Evolutionary conservation across 2,797 vertebrate species (phyloP), one percentile per base, ranked within the genome.

Genomic region (Molothrus ater): DNA sequence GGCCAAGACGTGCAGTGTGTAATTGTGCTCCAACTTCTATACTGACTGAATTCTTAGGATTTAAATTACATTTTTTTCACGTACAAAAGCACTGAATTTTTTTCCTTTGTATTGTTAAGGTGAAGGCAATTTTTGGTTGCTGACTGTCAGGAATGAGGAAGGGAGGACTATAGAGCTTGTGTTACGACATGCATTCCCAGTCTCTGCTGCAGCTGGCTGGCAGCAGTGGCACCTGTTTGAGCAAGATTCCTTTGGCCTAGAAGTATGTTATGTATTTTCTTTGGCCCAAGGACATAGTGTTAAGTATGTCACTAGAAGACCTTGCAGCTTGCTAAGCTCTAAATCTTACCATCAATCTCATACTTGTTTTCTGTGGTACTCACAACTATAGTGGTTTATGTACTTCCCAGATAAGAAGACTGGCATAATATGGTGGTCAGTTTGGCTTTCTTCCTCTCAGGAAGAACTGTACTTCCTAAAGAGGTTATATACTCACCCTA

Each of bases 11-110:
- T 65, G 53, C 64, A 85, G 17, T 61, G 26, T 2, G 4, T 68
- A 92, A 73, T 93, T 95, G 88, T 91, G 80, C 64, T 90, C 64
- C 74, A 84, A 34, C 54, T 94, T 94, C 80, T 87, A 65, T 92
- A n/a, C 68, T 38, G 38, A 65, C 71, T 86, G 84, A 57, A 71
- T 90, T 70, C 60, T 90, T 86, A 86, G 71, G 48, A 38, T 50
- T 81, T 53, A 92, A 94, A 90, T 94, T 61, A 60, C 70, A 56
- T 57, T 87, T 53, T 53, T 64, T 75, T 53, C 60, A 56, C 10
- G 4, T 93, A 84, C 56, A 88, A 84, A 92, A 91, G 60, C 64
- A 32, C 11, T 63, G 45, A 90, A 29, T 82, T 80, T 38, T 87
- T 90, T 64, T 64, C 63, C 71, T 69, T 86, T 87, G 17, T 87